Conservation (phyloP, 2,797 vertebrate species). For the Ciconia nigra region DNA sequence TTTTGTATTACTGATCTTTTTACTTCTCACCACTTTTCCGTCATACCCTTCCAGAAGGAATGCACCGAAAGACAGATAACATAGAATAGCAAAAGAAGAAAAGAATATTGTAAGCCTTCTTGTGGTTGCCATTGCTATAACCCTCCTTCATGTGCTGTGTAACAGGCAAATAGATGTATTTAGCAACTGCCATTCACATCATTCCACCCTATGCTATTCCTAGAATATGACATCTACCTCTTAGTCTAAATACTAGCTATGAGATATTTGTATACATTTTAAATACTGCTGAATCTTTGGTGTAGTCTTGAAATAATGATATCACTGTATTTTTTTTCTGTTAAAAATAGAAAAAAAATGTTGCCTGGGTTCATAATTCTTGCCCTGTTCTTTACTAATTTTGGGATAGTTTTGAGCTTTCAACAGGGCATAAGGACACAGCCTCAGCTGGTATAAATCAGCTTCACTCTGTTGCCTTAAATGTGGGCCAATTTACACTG, state of each 20-base stretch:
- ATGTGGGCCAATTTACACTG: slow-evolving; percentile 51
- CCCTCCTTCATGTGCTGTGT: slow-evolving; percentile 42
- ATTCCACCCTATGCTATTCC: slow-evolving; percentile 59
- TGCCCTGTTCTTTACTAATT: neutral
- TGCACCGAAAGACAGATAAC: slow-evolving; percentile 53
- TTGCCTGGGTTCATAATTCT: neutral
- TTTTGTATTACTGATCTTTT: slow-evolving; percentile 42
- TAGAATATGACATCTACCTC: slow-evolving; percentile 77
- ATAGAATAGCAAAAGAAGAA: slow-evolving; percentile 46
- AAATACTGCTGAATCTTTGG: neutral
- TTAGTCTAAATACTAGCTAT: slow-evolving; percentile 72
- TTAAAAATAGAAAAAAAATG: neutral
- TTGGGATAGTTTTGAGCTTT: neutral
- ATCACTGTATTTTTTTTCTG: neutral
- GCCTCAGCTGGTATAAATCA: slow-evolving; percentile 63
- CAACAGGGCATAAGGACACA: slow-evolving; percentile 15
- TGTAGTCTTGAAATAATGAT: slow-evolving; percentile 24
- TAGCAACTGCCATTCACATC: slow-evolving; percentile 55
- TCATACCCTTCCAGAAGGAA: slow-evolving; percentile 68
- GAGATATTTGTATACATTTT: slow-evolving; percentile 66
- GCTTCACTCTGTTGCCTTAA: slow-evolving; percentile 62
- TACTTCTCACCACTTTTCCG: slow-evolving; percentile 20
- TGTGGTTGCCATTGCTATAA: slow-evolving; percentile 42
- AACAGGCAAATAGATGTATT: slow-evolving; percentile 51
- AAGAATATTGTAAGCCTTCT: neutral